Conservation (phyloP, 2,888 invertebrate species). For the Cecidostiba fungosa region DNA sequence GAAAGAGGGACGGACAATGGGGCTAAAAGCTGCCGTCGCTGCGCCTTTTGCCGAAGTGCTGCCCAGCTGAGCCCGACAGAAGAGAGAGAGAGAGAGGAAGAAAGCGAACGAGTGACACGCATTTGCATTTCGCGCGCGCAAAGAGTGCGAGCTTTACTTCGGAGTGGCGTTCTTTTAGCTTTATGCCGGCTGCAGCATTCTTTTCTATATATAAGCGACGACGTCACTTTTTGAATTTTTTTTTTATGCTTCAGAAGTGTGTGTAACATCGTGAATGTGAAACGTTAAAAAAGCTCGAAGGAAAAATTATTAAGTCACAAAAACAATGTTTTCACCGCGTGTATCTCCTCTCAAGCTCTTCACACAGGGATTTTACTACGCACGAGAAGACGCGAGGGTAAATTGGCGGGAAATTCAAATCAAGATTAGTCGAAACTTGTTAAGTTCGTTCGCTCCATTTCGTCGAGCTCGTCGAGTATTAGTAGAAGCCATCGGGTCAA, state of each 20-base stretch:
- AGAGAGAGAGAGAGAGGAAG: not conserved
- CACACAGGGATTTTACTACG: not conserved
- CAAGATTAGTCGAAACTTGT: slow-evolving; percentile 62
- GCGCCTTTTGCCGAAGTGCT: not conserved
- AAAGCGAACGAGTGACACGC: slow-evolving; percentile 19
- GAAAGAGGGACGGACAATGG: slow-evolving; percentile 22
- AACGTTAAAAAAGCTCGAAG: not conserved
- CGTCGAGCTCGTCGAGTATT: not conserved
- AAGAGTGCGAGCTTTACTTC: not conserved
- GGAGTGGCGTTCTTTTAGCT: slow-evolving; percentile 8
- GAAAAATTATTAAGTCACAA: too few relatives aligned
- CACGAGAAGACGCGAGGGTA: not conserved
- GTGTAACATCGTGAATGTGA: not conserved
- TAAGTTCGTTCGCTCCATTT: slow-evolving; percentile 59
- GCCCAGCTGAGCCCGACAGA: slow-evolving; percentile 3
- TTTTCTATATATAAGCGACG: not conserved
- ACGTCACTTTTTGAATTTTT: slow-evolving; percentile 5
- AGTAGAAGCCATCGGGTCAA: not conserved
- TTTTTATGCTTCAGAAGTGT: not conserved
- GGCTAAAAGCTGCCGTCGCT: slow-evolving; percentile 36
- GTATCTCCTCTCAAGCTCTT: not conserved
- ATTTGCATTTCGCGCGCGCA: slow-evolving; percentile 31
- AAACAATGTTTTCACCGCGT: not conserved
- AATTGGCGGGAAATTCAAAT: slow-evolving; percentile 61
- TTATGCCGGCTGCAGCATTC: not conserved